These are phyloP conservation scores for Drosophila pruinosa DNA, from an alignment of 1,140 invertebrate species.

Conservation along the genomic window DNA sequence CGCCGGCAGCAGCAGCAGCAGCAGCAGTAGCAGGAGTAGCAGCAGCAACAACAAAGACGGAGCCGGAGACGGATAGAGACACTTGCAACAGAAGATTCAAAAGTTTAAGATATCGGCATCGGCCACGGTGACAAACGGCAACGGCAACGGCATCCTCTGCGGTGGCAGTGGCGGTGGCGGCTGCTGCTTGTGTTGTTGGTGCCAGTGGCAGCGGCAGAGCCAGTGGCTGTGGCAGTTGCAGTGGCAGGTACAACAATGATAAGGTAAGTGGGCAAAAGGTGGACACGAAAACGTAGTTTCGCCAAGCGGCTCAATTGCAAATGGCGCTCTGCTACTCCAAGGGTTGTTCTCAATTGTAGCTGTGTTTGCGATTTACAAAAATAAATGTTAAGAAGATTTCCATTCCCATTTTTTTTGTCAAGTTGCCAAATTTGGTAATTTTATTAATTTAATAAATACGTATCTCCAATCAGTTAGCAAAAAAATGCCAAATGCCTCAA, in stretches of 20 bases:
- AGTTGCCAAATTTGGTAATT: conserved; percentile 14
- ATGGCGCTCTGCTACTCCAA: conserved; percentile 12
- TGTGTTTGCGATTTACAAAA: background rate
- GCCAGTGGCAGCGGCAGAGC: conserved; percentile 10
- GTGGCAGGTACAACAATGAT: conserved; percentile 70
- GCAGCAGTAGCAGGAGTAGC: background rate
- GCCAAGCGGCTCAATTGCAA: conserved; percentile 16
- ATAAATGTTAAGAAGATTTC: background rate
- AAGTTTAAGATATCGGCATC: conserved; percentile 2
- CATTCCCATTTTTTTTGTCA: background rate
- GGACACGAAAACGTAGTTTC: too few species aligned
- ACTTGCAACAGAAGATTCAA: background rate
- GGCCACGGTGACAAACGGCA: conserved; percentile 35
- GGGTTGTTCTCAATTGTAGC: background rate
- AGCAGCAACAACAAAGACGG: background rate
- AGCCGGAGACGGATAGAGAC: background rate
- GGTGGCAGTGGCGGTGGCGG: background rate
- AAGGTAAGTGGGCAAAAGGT: conserved; percentile 42
- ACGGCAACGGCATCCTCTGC: conserved; percentile 16
- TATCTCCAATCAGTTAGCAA: conserved; percentile 6
- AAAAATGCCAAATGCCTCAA: background rate
- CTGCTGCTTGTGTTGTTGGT: conserved; percentile 29
- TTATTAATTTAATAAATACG: conserved; percentile 30
- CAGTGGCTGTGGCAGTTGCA: conserved; percentile 30
- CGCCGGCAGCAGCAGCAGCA: conserved; percentile 16